Conservation (phyloP, 2,113 vertebrate genomes). For the Lepisosteus oculatus region DNA sequence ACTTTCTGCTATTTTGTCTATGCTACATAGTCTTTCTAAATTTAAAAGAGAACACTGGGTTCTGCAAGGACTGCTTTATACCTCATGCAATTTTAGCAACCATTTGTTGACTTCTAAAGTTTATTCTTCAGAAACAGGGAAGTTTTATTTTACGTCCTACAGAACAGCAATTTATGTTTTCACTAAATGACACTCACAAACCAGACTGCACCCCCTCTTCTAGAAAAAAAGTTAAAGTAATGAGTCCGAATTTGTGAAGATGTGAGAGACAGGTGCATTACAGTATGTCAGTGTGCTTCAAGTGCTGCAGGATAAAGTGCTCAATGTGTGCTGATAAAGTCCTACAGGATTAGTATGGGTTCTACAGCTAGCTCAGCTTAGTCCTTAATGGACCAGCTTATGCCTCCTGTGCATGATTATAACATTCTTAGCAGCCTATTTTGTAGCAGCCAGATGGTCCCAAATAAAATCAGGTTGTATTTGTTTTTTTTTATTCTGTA, state of each 20-base stretch:
- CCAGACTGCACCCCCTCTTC: too few relatives aligned
- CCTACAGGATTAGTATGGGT: constrained; percentile 67
- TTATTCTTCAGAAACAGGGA: too few relatives aligned
- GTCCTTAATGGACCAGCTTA: constrained; percentile 72
- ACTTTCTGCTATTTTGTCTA: neutral
- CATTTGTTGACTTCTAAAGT: neutral
- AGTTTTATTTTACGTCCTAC: too few relatives aligned
- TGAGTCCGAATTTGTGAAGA: neutral
- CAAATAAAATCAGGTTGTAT: constrained; percentile 40
- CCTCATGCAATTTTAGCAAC: neutral
- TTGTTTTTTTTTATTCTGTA: constrained; percentile 13
- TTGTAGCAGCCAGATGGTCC: constrained; percentile 67
- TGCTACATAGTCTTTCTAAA: neutral
- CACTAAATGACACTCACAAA: too few relatives aligned
- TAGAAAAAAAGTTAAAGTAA: too few relatives aligned
- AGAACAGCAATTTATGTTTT: too few relatives aligned
- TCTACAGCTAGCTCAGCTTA: constrained; percentile 68
- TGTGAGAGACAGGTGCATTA: constrained; percentile 36
- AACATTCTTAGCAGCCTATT: constrained; percentile 58
- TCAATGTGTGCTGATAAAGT: constrained; percentile 58
- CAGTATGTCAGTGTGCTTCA: constrained; percentile 23
- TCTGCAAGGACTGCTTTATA: neutral
- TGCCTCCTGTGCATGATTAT: constrained; percentile 63
- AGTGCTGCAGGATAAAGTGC: constrained; percentile 49
- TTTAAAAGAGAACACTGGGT: neutral